A percentile compares a stretch with the other conserved stretches of the same genome.
phyloP scores from a whole-genome alignment of 2,888 invertebrate genomes.

The Mimachlamys varia region DNA sequence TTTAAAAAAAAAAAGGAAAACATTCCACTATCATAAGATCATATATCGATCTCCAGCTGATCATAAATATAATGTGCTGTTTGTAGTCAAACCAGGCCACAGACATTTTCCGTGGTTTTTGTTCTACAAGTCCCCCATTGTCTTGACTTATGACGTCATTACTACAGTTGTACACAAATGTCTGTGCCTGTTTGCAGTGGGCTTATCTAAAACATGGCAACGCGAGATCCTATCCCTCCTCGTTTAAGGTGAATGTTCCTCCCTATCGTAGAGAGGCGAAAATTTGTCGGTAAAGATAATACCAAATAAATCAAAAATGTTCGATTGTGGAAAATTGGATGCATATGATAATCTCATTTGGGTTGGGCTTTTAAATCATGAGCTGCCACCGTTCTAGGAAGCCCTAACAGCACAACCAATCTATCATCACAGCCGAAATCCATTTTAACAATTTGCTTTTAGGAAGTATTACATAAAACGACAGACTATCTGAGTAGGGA shows the following conservation, averaged over 20 bases:
- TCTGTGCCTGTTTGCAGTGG: background rate
- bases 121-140: background rate
- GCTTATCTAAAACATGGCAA: slow-evolving; percentile 19
- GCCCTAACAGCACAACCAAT: background rate
- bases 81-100: background rate
- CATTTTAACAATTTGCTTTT: background rate
- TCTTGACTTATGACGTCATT: slow-evolving; percentile 28
- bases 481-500: background rate
- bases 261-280: background rate
- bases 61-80: background rate
- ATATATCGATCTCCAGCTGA: background rate
- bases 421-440: background rate
- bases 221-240: background rate
- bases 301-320: slow-evolving; percentile 16
- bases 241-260: background rate
- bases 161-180: background rate
- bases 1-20: too few relatives aligned
- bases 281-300: background rate
- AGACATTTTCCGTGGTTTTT: background rate
- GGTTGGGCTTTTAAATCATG: background rate
- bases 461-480: background rate
- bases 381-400: background rate
- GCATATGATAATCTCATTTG: background rate
- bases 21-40: background rate
- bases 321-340: background rate